Conservation (phyloP, 2,888 invertebrate genomes). For the Plutella xylostella region DNA sequence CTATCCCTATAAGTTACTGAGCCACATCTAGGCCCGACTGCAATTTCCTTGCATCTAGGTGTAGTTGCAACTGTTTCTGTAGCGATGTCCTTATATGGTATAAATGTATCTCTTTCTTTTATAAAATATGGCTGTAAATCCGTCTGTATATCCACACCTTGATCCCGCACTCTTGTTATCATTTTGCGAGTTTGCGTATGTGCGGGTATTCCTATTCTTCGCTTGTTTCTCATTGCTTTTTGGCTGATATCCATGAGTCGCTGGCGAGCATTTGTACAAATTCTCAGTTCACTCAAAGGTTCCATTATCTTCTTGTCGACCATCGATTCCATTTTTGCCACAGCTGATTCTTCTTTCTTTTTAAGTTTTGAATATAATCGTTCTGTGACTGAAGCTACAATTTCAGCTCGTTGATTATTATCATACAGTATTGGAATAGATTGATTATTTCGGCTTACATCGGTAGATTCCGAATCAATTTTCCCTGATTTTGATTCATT, state of each 20-base stretch:
- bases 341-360: conserved; percentile 60
- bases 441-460: conserved; percentile 21
- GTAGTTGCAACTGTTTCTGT: conserved; percentile 56
- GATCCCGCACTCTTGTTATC: conserved; percentile 67
- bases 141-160: conserved; percentile 62
- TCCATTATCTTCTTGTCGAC: conserved; percentile 53
- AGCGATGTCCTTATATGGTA: conserved; percentile 38
- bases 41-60: conserved; percentile 58
- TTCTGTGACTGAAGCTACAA: conserved; percentile 78
- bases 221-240: conserved; percentile 65
- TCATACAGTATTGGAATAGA: conserved; percentile 41
- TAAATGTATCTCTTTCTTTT: conserved; percentile 35
- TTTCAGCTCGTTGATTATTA: conserved; percentile 71
- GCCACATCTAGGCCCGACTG: conserved; percentile 44
- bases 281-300: conserved; percentile 63
- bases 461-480: neutral
- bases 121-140: conserved; percentile 56
- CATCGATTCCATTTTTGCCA: conserved; percentile 46
- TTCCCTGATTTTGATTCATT: too few relatives aligned
- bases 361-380: conserved; percentile 72
- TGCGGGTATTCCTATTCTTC: conserved; percentile 60
- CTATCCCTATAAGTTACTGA: conserved; percentile 38
- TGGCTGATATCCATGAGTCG: conserved; percentile 70
- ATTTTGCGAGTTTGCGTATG: conserved; percentile 70
- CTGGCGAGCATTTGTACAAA: conserved; percentile 70